Base-by-base conservation (phyloP, 35 echinoderm and acorn worm species). In the Apostichopus japonicus region DNA sequence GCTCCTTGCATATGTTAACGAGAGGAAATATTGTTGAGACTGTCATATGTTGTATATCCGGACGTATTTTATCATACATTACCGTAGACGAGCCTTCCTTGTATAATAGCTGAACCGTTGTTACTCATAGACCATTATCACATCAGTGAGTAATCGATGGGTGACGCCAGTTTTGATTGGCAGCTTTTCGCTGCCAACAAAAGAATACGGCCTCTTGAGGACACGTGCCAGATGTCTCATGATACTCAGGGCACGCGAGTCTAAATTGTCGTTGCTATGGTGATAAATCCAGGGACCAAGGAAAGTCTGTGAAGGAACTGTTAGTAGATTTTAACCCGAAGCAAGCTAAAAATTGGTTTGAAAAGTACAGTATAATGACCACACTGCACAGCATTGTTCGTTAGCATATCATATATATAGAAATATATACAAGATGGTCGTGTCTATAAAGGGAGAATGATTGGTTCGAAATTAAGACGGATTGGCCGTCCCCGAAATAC, bases 111-210 rank as follows among this genome's bases (percentile, higher is more conserved):
- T 19, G 63, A 67, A 67, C 63, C 63, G 63, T 67, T 67, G 63
- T 67, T 67, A 67, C 11, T 67, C 63, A 67, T 67, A 67, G 63
- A 4, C 63, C 19, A 67, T 81, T 17, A 33, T 83, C 79, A 54
- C 79, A 44, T 52, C 33, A 14, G 79, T 83, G 52, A 55, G 33
- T 83, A 83, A 83, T 83, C 79, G 79, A 83, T 83, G 8, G 79
- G 54, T 54, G 79, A 19, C 79, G 79, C 79, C 79, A 83, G 33
- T 83, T 83, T 83, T 83, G 79, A 83, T 83, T 83, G 79, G 79
- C 79, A 83, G 19, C 63, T 83, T 83, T 19, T 24, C 54, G 17
- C 78, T 9, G n/a, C 79, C 7, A 83, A 83, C 79, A 83, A 83
- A 83, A 83, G 78, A 55, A 44, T 83, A 83, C 54, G n/a, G 63